phyloP scores from a whole-genome alignment of 2,113 vertebrate genomes.

The Tragelaphus imberbis region DNA sequence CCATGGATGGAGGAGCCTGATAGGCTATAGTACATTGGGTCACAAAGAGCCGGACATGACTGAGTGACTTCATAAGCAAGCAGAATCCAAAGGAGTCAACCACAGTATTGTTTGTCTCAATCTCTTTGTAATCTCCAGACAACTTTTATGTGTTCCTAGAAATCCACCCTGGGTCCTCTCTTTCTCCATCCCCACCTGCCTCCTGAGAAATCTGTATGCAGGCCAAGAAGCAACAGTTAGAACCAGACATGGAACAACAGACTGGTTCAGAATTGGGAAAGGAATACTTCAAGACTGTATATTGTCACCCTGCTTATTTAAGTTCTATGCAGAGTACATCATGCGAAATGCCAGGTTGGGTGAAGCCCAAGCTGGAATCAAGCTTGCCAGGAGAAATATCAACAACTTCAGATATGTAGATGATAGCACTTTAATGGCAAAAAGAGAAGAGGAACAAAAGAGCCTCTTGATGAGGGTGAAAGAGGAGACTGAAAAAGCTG shows the following conservation, averaged over 20 bases:
- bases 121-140: neutral
- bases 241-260: neutral
- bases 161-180: neutral
- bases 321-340: neutral
- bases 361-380: neutral
- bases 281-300: neutral
- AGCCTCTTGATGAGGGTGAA: neutral
- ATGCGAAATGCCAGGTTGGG: neutral
- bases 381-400: neutral
- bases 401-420: neutral
- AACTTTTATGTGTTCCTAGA: conserved; percentile 20
- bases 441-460: neutral
- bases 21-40: too few species aligned
- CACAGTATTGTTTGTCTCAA: neutral
- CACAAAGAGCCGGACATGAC: too few species aligned
- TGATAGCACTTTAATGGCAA: neutral
- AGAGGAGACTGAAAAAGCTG: neutral
- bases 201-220: neutral
- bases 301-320: neutral
- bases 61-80: too few species aligned
- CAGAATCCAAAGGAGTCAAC: neutral
- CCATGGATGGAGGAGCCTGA: too few species aligned
- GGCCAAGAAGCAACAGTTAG: neutral
- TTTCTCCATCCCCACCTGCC: neutral
- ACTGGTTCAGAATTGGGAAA: neutral